Evolutionary conservation across 2,888 invertebrate genomes (phyloP), one percentile per base, ranked within the genome.

Genomic region (Lepidochitona cinerea): DNA sequence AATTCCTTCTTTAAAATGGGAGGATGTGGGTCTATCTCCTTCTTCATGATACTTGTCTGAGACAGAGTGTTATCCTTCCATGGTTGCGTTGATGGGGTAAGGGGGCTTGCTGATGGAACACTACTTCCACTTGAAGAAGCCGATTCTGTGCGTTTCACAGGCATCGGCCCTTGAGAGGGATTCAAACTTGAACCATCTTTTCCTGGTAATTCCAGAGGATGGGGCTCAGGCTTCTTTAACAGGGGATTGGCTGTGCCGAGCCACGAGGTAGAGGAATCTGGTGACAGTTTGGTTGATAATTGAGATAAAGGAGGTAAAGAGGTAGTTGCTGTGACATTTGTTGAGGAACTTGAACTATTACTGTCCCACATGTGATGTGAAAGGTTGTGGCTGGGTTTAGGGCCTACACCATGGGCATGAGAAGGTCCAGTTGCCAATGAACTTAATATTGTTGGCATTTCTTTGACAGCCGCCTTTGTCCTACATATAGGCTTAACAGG

Each of bases 381-480:
- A 12, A 9, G 37, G 12, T 33, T 3, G 33, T 14, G 35, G 36
- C 12, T 36, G 36, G 33, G 35, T 33, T 14, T 66, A 14, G 29
- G 59, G 12, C 59, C 59, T 32, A 32, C 14, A n/a, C 29, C 67
- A 52, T 75, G 68, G 35, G 75, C 52, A 52, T 66, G 64, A n/a
- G 77, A 35, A n/a, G 75, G 29, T 18, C 75, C 33, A 12, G 68
- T 33, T 70, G 73, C 37, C 23, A 71, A 52, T 23, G 64, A 14
- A 59, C 41, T 67, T 66, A 70, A 23, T 3, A 52, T 64, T 7
- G 70, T 64, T 18, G 78, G 72, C 70, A 79, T 78, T 49, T 77
- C 77, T 54, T 83, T 81, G 37, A 75, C 75, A 18, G 80, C 85
- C 49, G 78, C 75, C 78, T 85, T 84, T 41, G 79, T 82, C 76